These are phyloP conservation scores for Pterocles burchelli DNA, from an alignment of 2,113 vertebrate species.

Conservation along the genomic window DNA sequence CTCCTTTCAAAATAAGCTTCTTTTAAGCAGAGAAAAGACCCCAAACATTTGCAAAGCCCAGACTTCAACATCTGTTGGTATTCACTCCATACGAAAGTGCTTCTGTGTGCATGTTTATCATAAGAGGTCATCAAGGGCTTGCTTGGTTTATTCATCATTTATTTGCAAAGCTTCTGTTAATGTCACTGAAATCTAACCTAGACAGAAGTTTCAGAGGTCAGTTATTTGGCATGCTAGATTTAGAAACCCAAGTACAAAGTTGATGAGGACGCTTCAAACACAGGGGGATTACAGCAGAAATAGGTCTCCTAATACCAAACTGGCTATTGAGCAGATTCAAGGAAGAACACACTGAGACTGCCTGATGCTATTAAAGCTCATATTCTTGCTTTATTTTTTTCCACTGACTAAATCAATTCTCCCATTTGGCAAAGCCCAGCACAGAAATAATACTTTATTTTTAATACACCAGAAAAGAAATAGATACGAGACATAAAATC, in stretches of 20 bases:
- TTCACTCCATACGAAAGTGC: slow-evolving; percentile 27
- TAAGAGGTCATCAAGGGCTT: slow-evolving; percentile 57
- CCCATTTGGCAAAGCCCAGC: not conserved
- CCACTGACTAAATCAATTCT: slow-evolving; percentile 15
- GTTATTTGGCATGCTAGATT: slow-evolving; percentile 67
- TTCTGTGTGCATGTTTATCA: slow-evolving; percentile 28
- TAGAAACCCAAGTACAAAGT: slow-evolving; percentile 69
- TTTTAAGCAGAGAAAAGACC: slow-evolving; percentile 8
- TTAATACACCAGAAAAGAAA: not conserved
- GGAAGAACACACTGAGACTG: not conserved
- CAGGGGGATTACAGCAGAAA: slow-evolving; percentile 50
- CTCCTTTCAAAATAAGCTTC: slow-evolving; percentile 19
- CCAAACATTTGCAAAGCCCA: not conserved
- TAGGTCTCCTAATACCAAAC: slow-evolving; percentile 53
- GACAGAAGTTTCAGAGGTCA: slow-evolving; percentile 73
- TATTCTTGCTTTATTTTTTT: slow-evolving; percentile 31
- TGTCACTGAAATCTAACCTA: slow-evolving; percentile 63
- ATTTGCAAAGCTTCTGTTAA: slow-evolving; percentile 70
- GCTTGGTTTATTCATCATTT: slow-evolving; percentile 57
- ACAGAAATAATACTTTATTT: slow-evolving; percentile 33
- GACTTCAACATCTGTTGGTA: slow-evolving; percentile 28
- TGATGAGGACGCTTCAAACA: slow-evolving; percentile 58
- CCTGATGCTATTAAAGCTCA: slow-evolving; percentile 37
- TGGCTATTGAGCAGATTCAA: slow-evolving; percentile 22
- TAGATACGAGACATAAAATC: not conserved